Evolutionary conservation across 2,797 vertebrate genomes (phyloP), one percentile per base, ranked within the genome.

Genomic region (Eulemur coronatus): DNA sequence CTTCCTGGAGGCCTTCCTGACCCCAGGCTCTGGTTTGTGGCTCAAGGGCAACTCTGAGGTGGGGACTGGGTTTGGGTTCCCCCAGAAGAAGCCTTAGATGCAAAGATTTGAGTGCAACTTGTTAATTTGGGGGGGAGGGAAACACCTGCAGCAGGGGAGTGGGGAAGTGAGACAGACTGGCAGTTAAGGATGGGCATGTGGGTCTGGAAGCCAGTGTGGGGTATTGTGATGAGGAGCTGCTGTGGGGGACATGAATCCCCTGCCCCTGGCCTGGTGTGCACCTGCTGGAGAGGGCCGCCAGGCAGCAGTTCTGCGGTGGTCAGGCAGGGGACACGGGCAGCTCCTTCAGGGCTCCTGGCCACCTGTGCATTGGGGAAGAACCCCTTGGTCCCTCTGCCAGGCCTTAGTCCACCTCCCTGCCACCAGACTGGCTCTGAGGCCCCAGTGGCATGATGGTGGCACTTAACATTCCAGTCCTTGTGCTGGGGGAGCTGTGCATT

Each of bases 401-500:
- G 30, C 17, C 52, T 63, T 24, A 11, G 35, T 33, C 76, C 33
- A 17, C 69, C 20, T 52, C 30, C 65, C 24, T 80, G 65, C 28
- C 46, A 24, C 69, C 28, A 72, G n/a, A 17, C 28, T 17, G 22
- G 30, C 70, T 61, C 50, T 63, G 88, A 75, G 30, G 41, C 38
- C 59, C 0, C 13, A 46, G 15, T 38, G 67, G 57, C 18, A 3
- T 17, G 30, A n/a, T 70, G 4, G 6, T 8, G 14, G 24, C 38
- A 9, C 30, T 50, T 46, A 67, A n/a, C 81, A 59, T 96, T 85
- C 48, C 65, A 52, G 88, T 38, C 43, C 55, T 61, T 52, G 69
- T 46, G 20, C 75, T 22, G 38, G 50, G n/a, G 14, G 33, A 50
- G 57, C 5, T 35, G 1, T 30, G 38, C 1, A 12, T 41, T 59